Percentiles rank a stretch among this genome's conserved stretches.
These are phyloP conservation scores for Hemistola chrysoprasaria DNA, from an alignment of 2,888 invertebrate genomes.

Conservation along the genomic window DNA sequence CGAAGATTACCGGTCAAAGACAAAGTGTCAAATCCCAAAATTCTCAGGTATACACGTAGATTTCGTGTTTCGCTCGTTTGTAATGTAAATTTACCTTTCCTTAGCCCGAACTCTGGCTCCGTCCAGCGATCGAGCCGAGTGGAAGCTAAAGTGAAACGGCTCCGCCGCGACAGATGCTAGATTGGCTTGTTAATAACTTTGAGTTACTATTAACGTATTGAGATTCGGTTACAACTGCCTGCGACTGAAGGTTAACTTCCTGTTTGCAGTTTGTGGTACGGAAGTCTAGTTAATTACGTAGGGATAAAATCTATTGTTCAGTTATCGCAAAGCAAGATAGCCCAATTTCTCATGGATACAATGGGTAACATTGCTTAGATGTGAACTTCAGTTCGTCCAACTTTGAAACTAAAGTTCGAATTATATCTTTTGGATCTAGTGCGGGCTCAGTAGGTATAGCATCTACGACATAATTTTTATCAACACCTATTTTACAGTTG, in stretches of 20 bases:
- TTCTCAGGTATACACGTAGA: slow-evolving; percentile 43
- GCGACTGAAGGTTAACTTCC: background rate
- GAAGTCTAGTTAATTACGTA: too few relatives aligned
- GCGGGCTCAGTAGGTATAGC: too few relatives aligned
- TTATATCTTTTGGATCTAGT: too few relatives aligned
- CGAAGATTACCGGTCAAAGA: too few relatives aligned
- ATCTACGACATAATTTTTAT: too few relatives aligned
- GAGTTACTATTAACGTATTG: slow-evolving; percentile 36
- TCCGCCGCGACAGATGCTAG: slow-evolving; percentile 28
- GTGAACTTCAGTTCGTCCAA: too few relatives aligned
- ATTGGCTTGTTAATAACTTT: slow-evolving; percentile 43
- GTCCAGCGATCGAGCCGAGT: slow-evolving; percentile 29
- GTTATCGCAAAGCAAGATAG: too few relatives aligned
- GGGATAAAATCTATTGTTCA: too few relatives aligned
- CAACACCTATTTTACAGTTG: too few relatives aligned
- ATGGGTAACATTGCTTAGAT: background rate
- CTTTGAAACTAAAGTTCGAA: too few relatives aligned
- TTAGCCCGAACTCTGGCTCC: slow-evolving; percentile 40
- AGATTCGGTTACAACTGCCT: slow-evolving; percentile 22
- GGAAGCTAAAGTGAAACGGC: slow-evolving; percentile 40
- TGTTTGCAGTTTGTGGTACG: background rate
- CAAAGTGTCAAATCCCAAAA: slow-evolving; percentile 1
- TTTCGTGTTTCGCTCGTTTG: slow-evolving; percentile 60
- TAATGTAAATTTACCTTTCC: slow-evolving; percentile 65
- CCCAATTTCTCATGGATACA: background rate